Conservation (phyloP, 2,888 invertebrate genomes). For the Heterodera filipjevi region DNA sequence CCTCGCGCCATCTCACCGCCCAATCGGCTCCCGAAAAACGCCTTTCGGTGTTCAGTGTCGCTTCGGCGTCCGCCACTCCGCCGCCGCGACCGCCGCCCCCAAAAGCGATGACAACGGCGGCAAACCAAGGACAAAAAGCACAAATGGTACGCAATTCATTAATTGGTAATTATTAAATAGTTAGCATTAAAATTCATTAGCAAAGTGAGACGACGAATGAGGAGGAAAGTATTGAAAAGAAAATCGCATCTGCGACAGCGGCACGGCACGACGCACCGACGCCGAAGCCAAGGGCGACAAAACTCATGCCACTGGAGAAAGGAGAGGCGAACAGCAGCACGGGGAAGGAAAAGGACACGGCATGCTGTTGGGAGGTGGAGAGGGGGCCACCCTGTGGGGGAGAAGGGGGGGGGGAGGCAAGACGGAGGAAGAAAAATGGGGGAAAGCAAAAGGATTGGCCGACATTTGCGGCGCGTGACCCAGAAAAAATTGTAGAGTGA, state of each 20-base stretch:
- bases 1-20: not conserved
- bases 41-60: not conserved
- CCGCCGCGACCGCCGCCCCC: conserved; percentile 37
- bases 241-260: conserved; percentile 23
- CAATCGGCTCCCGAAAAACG: conserved; percentile 7
- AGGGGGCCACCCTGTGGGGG: not conserved
- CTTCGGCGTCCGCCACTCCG: conserved; percentile 27
- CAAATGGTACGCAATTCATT: not conserved
- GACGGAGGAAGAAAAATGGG: not conserved
- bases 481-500: too few relatives aligned
- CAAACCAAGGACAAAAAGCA: conserved; percentile 13
- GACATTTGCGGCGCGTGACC: too few relatives aligned
- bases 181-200: not conserved
- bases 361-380: conserved; percentile 8
- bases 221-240: conserved; percentile 24
- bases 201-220: conserved; percentile 1
- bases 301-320: not conserved
- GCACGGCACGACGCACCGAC: conserved; percentile 26
- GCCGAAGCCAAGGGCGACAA: conserved; percentile 14
- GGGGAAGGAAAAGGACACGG: not conserved
- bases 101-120: conserved; percentile 1
- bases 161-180: not conserved
- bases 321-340: conserved; percentile 4
- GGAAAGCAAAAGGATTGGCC: too few relatives aligned
- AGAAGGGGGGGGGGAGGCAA: not conserved